Base-by-base conservation (phyloP, 2,797 vertebrate genomes). In the Sphaeramia orbicularis region DNA sequence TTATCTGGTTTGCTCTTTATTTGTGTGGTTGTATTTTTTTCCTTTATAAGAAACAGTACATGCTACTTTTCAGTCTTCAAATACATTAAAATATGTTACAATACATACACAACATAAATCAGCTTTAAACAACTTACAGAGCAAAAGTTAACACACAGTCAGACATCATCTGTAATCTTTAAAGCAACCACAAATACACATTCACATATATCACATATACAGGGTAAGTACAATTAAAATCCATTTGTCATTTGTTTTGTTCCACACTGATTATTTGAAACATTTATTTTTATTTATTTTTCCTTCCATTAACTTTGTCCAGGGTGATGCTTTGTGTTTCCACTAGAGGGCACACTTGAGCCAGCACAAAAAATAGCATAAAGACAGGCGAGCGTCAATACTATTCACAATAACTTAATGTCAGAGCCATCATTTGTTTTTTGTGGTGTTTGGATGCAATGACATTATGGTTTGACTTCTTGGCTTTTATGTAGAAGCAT, bases 331-430 rank as follows among this genome's bases (percentile, higher is more conserved):
- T 53, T 66, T 8, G 18, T 59, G 42, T 65, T 75, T 75, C 79
- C 76, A 75, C 74, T 64, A 41, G 82, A 72, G 78, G 6, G 70
- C 77, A 74, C 64, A 57, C 80, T 79, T 62, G 66, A 81, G 71
- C 71, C 65, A 36, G 19, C 7, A 66, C 65, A 52, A 68, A 77
- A 30, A 19, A 3, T 30, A 35, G 32, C 10, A 8, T 35, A 35
- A 35, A 35, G 32, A 35, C 9, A 35, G 32, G 35, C 32, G 40
- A 63, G 16, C 11, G 63, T 76, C 27, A 27, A 1, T 53, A 43
- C 14, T 44, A 44, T 58, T 24, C 54, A 43, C 42, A 21, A 44
- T 65, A 18, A 63, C 37, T 53, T 55, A 5, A 50, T 49, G 7
- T 54, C 32, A 38, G 53, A 42, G 60, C 40, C 38, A 36, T 35